Conservation (phyloP, 1,140 invertebrate genomes). For the Drosophila subpulchrella region DNA sequence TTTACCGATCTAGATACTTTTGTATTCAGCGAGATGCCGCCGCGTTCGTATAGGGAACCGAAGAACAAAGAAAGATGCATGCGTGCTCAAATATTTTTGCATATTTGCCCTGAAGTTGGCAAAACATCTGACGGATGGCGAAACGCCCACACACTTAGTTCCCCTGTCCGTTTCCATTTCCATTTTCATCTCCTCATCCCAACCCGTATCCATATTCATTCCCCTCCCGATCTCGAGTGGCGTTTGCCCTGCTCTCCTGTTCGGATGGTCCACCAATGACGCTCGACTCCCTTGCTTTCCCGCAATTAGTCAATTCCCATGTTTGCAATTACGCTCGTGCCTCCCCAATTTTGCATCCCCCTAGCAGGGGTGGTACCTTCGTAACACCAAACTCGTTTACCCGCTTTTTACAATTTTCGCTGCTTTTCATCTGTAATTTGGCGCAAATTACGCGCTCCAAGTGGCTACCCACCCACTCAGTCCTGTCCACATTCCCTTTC, state of each 20-base stretch:
- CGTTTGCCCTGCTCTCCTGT: not conserved
- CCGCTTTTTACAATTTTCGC: constrained; percentile 61
- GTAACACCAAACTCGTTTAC: constrained; percentile 4
- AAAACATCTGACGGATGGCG: constrained; percentile 60
- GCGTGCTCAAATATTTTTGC: constrained; percentile 51
- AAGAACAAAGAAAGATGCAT: constrained; percentile 16
- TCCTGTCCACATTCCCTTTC: not conserved
- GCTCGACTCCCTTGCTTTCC: constrained; percentile 42
- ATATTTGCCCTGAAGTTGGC: constrained; percentile 59
- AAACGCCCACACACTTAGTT: constrained; percentile 28
- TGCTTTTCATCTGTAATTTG: constrained; percentile 66
- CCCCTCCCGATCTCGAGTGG: not conserved
- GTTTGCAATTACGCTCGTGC: constrained; percentile 48
- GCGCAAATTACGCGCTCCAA: constrained; percentile 63
- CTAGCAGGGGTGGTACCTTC: not conserved
- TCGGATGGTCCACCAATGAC: constrained; percentile 34
- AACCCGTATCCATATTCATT: not conserved
- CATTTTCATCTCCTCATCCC: constrained; percentile 1
- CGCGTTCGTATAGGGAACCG: constrained; percentile 1
- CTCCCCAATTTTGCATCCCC: constrained; percentile 23
- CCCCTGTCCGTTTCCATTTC: not conserved
- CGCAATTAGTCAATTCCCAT: constrained; percentile 71
- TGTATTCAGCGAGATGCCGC: constrained; percentile 33
- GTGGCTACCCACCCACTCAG: constrained; percentile 28
- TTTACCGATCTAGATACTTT: constrained; percentile 59